Base-by-base conservation (phyloP, 2,797 vertebrate species). In the Eulemur rubriventer region DNA sequence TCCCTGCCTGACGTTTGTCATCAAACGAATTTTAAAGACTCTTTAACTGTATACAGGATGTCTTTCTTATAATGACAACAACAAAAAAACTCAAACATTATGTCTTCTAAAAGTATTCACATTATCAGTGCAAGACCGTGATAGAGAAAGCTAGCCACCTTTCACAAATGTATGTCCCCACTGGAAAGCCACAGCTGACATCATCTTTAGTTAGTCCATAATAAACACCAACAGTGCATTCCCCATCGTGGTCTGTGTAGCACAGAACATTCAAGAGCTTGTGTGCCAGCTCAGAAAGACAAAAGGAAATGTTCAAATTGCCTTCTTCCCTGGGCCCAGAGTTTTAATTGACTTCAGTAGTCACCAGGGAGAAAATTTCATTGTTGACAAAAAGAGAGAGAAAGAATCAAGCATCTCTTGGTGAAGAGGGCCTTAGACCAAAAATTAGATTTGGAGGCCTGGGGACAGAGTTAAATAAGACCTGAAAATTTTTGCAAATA, bases 381-480 rank as follows among this genome's bases (percentile, higher is more conserved):
- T 82, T 52, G 22, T 48, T 88, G 16, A 90, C 52, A 41, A 72
- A 80, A 93, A 65, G 38, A 94, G 38, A 94, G 57, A 73, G 43
- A 43, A 73, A 94, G 63, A 69, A 75, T 33, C 38, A 92, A 75
- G 69, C 63, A 78, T 89, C 72, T 95, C 82, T 83, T 70, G 55
- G 50, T 70, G 48, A 89, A 50, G 41, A 95, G 20, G 13, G 69
- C 11, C 35, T 61, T 43, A 83, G 43, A 35, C 38, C 43, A 46
- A 86, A 88, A 55, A 95, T 50, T 83, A 86, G 91, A 95, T 89
- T 89, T 83, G 48, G 35, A 61, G 17, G 17, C 43, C 20, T 87
- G 28, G 7, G 33, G 59, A 75, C 5, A 91, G 41, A 70, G 41
- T 80, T 94, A 80, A 86, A 73, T 67, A 30, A 94, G 33, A 80